Evolutionary conservation across 2,797 vertebrate genomes (phyloP), one percentile per base, ranked within the genome.

Genomic region (Hyperoplus lanceolatus): DNA sequence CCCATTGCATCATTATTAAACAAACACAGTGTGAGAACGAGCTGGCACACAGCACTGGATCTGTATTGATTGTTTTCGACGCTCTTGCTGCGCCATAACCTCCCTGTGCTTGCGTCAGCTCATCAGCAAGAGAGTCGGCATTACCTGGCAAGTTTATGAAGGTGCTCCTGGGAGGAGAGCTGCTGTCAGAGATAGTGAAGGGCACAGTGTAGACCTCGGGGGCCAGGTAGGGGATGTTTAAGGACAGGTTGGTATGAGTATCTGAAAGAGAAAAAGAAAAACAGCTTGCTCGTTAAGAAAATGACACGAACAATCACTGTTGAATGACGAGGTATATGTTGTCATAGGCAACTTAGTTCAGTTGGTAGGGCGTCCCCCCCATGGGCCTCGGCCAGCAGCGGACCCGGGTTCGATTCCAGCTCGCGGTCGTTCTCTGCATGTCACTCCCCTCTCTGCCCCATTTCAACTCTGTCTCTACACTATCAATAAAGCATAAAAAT

Each of bases 131-230:
- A 58, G 50, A 72, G 71, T 74, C 2, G 45, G 61, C 60, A 63
- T 87, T 93, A 96, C 95, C 95, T 92, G 95, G 95, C 83, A 96
- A 63, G 90, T 96, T 95, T 80, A 95, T 96, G 87, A 95, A 96
- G 88, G 94, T 96, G 90, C 95, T 96, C 82, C 95, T 93, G 63
- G 94, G 90, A 58, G 94, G 93, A 43, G 92, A 95, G 89, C 94
- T 95, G 84, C 90, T 95, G 89, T 95, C 95, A 39, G 94, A 95
- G 80, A 96, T 96, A 80, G 95, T 94, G 77, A 97, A 94, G 2
- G 96, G 96, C 70, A 96, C 94, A 0, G 88, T 80, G 67, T 96
- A 94, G 58, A 96, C 91, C 54, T 95, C 94, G 0, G 96, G 95
- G 48, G 96, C 91, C 81, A 97, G 89, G 88, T 96, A 94, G 0